Base-by-base conservation (phyloP, 2,888 invertebrate species). In the Eurytoma adleriae region DNA sequence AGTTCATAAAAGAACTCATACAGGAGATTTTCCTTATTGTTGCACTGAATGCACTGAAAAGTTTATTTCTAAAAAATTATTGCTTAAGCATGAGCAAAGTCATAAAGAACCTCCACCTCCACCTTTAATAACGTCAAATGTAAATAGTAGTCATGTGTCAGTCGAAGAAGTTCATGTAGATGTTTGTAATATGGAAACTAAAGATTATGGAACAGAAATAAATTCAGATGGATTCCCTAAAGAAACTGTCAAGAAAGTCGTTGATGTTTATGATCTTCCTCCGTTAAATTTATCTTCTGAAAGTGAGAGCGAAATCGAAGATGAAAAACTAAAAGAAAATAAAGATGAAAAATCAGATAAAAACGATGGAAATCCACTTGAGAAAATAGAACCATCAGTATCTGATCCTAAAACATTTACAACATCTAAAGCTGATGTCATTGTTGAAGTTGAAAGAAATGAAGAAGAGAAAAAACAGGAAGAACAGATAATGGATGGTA, bases 1-100 rank as follows among this genome's bases (percentile, higher is more conserved):
- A 90, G 97, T 97, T 12, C 97, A 97, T 89, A 96, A 95, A 90
- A 93, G 97, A 82, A 91, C 96, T 84, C 97, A 97, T 88, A 91
- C 92, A 1, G 93, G 93, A 56, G 95, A 96, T 84, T 92, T 90
- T 83, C 95, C 96, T 0, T 95, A 96, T 90, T 89, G 92, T 13
- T 97, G 97, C 87, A 92, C 91, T 27, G 95, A 95, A 87, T 97
- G 97, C 88, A 91, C 92, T 10, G 95, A 96, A 86, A 94, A 94
- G 84, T 97, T 96, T 91, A 94, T 97, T 71, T 97, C 97, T 0
- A 94, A 94, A 84, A 96, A 96, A 88, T 91, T 97, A 27, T 91
- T 96, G 48, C 88, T 92, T 16, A 96, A 96, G 87, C 97, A 97
- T 89, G 91, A 93, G 79, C 92, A 92, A 57, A 92, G 91, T 81